Evolutionary conservation across 2,113 vertebrate species (phyloP).

Genomic region (Chauna torquata): DNA sequence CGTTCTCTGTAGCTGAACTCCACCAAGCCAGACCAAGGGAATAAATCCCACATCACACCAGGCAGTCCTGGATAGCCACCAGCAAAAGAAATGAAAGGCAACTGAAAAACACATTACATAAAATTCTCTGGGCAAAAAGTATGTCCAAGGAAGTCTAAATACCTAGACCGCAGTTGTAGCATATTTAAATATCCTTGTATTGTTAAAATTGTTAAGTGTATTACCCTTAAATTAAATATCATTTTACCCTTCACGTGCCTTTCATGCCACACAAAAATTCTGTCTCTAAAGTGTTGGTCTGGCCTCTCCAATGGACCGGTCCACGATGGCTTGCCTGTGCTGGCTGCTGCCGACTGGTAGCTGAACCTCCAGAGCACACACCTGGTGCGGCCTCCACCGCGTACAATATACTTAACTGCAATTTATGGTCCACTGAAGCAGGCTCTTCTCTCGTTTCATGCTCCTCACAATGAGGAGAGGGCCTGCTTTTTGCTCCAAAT

Average conservation of each 20-base stretch:
- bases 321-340: accelerated
- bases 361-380: neutral
- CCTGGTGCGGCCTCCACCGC: accelerated
- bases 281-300: neutral
- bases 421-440: accelerated
- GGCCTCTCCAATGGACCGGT: neutral
- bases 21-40: neutral
- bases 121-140: neutral
- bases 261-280: neutral
- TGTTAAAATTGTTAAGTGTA: neutral
- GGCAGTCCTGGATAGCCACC: neutral
- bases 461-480: neutral
- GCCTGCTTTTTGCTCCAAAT: neutral
- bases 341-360: accelerated
- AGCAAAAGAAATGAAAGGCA: neutral
- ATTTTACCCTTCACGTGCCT: neutral
- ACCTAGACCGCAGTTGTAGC: neutral
- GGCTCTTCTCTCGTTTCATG: neutral
- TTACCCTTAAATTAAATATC: neutral
- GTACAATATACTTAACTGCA: neutral
- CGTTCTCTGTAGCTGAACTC: neutral
- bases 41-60: neutral
- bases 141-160: neutral
- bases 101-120: neutral
- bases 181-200: neutral